These are phyloP conservation scores for Pelmatolapia mariae DNA, from an alignment of 2,113 vertebrate genomes.

Conservation along the genomic window DNA sequence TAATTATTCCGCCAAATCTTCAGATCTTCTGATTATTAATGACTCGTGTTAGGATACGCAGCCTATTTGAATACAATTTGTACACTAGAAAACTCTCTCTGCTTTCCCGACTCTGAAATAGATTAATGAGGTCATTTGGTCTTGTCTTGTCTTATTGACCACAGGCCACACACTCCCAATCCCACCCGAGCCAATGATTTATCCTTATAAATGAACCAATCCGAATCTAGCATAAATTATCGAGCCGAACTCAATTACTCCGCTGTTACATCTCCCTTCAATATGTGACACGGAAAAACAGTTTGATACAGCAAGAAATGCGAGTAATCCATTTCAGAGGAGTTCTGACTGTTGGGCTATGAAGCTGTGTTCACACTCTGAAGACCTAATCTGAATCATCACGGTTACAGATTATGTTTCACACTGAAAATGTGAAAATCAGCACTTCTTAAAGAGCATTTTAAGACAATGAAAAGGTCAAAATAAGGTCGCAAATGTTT, in stretches of 20 bases:
- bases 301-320: not conserved
- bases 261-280: not conserved
- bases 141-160: conserved; percentile 46
- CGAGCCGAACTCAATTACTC: not conserved
- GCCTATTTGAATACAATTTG: not conserved
- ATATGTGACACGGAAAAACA: not conserved
- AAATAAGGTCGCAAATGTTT: not conserved
- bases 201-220: conserved; percentile 42
- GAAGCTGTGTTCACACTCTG: not conserved
- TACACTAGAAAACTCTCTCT: conserved; percentile 6
- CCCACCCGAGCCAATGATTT: conserved; percentile 22
- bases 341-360: not conserved
- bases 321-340: not conserved
- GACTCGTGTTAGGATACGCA: not conserved
- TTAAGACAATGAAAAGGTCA: not conserved
- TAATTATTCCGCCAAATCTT: not conserved
- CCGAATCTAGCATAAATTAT: conserved; percentile 2
- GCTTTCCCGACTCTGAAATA: not conserved
- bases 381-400: not conserved
- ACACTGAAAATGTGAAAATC: not conserved
- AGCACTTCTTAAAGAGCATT: not conserved
- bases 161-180: not conserved
- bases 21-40: not conserved
- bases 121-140: conserved; percentile 55
- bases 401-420: not conserved